Conservation (phyloP, 2,888 invertebrate species). For the Sesia apiformis region DNA sequence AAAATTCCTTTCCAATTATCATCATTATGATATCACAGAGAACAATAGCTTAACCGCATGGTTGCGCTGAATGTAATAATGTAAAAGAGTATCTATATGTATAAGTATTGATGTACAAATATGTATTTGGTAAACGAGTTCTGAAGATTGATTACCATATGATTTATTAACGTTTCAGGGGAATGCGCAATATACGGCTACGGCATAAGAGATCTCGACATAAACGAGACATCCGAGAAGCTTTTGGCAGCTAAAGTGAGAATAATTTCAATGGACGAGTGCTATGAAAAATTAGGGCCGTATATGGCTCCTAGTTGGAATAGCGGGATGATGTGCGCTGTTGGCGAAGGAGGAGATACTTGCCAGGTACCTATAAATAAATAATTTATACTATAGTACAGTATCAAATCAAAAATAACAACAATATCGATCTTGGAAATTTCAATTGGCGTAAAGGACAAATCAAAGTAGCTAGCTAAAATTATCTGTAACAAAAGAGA, state of each 20-base stretch:
- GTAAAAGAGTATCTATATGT: too few relatives aligned
- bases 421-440: too few relatives aligned
- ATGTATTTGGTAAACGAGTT: neutral
- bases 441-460: too few relatives aligned
- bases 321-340: constrained; percentile 58
- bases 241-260: constrained; percentile 36
- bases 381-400: too few relatives aligned
- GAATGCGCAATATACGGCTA: constrained; percentile 56
- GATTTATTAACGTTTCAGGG: constrained; percentile 30
- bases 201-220: constrained; percentile 29
- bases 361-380: constrained; percentile 42
- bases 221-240: constrained; percentile 26
- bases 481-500: too few relatives aligned
- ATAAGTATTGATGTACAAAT: too few relatives aligned
- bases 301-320: constrained; percentile 39
- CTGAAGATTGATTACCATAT: neutral
- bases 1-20: too few relatives aligned
- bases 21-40: too few relatives aligned
- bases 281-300: constrained; percentile 34
- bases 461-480: too few relatives aligned
- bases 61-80: too few relatives aligned
- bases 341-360: constrained; percentile 49
- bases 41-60: too few relatives aligned
- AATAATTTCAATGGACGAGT: constrained; percentile 52
- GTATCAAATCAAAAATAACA: too few relatives aligned